Evolutionary conservation across 2,113 vertebrate genomes (phyloP).

Genomic region (Lepisosteus osseus): DNA sequence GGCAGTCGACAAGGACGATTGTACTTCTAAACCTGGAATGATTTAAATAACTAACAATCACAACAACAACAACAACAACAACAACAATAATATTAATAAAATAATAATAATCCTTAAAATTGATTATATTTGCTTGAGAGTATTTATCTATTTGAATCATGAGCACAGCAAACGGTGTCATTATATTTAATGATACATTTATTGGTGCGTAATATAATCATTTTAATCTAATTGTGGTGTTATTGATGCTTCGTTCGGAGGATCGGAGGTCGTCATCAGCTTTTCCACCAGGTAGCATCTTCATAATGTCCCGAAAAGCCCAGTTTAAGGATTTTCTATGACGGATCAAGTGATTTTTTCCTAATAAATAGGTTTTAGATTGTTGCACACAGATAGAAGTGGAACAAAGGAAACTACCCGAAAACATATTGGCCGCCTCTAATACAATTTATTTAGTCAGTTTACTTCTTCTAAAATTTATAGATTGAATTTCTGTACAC

Average conservation of each 20-base stretch:
- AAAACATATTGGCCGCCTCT: constrained; percentile 79
- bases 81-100: no score
- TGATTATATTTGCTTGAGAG: no score
- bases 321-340: constrained; percentile 79
- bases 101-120: no score
- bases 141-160: no score
- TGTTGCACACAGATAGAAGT: constrained; percentile 80
- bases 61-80: no score
- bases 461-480: constrained; percentile 84
- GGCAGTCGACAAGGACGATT: constrained; percentile 14
- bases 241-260: background rate
- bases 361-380: constrained; percentile 85
- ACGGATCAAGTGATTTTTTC: constrained; percentile 81
- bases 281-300: constrained; percentile 27
- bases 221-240: background rate
- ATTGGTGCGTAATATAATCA: background rate
- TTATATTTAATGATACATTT: background rate
- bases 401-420: constrained; percentile 77
- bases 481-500: constrained; percentile 82
- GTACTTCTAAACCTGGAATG: no score
- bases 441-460: constrained; percentile 89
- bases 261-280: background rate
- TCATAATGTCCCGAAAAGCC: constrained; percentile 75
- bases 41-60: no score
- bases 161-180: no score